phyloP scores from a whole-genome alignment of 2,113 vertebrate species.

The Otus sunia region DNA sequence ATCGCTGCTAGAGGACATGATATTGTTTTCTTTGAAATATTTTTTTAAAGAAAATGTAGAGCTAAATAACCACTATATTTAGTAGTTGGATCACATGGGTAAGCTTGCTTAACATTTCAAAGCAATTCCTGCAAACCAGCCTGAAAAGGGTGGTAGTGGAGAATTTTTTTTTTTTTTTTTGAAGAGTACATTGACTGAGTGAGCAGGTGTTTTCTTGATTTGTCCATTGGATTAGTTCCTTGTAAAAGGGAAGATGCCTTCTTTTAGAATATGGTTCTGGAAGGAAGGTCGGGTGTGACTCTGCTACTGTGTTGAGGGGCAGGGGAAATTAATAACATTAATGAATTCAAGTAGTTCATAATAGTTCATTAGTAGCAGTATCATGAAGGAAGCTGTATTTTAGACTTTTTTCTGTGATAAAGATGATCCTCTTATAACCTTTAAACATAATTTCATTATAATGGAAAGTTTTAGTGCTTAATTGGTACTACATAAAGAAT shows the following conservation, averaged over 20 bases:
- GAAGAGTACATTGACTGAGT: fast-evolving
- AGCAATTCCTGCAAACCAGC: not conserved
- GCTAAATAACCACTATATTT: not conserved
- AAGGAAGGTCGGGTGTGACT: not conserved
- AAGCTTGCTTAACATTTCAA: not conserved
- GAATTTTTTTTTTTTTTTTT: not conserved
- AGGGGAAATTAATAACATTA: not conserved
- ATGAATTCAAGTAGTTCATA: not conserved
- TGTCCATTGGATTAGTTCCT: not conserved
- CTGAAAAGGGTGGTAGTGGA: not conserved
- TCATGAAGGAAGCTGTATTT: not conserved
- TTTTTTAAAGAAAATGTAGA: not conserved
- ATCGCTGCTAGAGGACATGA: not conserved
- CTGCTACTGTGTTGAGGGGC: not conserved
- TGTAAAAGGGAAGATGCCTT: not conserved
- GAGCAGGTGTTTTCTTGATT: not conserved
- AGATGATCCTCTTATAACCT: not conserved
- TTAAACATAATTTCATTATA: not conserved
- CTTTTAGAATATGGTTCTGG: not conserved
- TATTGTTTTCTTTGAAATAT: not conserved
- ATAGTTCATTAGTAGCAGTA: not conserved
- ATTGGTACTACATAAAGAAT: not conserved
- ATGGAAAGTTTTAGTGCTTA: not conserved
- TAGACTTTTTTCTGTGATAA: not conserved
- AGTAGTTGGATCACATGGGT: not conserved